Conservation (phyloP, 2,888 invertebrate genomes). For the Antheraea yamamai region DNA sequence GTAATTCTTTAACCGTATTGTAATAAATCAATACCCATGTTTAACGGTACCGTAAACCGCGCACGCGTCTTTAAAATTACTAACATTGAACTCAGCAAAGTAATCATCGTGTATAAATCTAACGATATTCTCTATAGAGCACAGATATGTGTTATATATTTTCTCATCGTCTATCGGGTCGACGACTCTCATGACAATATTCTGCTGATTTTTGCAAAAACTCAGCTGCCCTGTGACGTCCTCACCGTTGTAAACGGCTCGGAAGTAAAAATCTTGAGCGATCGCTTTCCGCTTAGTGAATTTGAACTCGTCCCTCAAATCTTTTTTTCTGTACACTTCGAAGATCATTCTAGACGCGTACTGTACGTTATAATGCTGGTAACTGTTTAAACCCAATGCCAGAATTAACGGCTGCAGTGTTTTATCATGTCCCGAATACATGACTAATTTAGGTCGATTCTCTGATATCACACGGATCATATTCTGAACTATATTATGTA, state of each 20-base stretch:
- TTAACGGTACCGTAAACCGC: constrained; percentile 63
- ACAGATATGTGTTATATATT: constrained; percentile 82
- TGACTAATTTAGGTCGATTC: constrained; percentile 86
- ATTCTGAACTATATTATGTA: constrained; percentile 90
- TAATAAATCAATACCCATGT: constrained; percentile 38
- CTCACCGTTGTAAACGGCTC: constrained; percentile 92
- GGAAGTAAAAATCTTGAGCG: constrained; percentile 89
- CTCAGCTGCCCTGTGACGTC: constrained; percentile 91
- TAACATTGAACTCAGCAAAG: constrained; percentile 91
- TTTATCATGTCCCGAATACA: constrained; percentile 96
- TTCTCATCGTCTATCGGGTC: constrained; percentile 64
- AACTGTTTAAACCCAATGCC: constrained; percentile 87
- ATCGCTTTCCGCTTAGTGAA: constrained; percentile 80
- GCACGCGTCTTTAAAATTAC: constrained; percentile 94
- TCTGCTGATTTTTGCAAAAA: constrained; percentile 87
- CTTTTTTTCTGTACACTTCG: constrained; percentile 90
- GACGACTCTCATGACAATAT: constrained; percentile 72
- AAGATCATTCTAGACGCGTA: constrained; percentile 94
- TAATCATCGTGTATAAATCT: constrained; percentile 94
- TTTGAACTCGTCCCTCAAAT: constrained; percentile 73
- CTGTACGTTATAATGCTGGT: constrained; percentile 86
- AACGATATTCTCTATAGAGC: constrained; percentile 93
- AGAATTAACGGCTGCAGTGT: constrained; percentile 92
- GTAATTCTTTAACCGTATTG: neutral
- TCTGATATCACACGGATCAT: constrained; percentile 91